phyloP scores from a whole-genome alignment of 2,797 vertebrate species.

The Enteromius trimaculatus region DNA sequence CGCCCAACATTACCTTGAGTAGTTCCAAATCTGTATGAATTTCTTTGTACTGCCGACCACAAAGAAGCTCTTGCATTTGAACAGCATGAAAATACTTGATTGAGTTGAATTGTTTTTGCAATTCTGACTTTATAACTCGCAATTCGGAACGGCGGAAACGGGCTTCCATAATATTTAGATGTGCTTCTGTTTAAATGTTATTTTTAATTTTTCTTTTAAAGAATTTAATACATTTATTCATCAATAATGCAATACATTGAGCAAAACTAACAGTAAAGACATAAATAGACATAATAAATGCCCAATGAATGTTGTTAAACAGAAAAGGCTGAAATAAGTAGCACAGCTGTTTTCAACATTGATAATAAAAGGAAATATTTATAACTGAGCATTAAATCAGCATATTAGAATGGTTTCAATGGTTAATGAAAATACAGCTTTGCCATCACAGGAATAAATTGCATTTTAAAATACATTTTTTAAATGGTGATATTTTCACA shows the following conservation, averaged over 20 bases:
- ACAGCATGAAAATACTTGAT: not conserved
- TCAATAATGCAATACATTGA: not conserved
- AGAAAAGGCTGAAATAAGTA: not conserved
- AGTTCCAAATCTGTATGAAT: too few relatives aligned
- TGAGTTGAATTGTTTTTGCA: too few relatives aligned
- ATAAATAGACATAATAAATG: not conserved
- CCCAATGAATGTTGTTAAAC: not conserved
- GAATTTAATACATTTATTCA: not conserved
- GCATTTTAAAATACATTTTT: not conserved
- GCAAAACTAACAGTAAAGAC: not conserved
- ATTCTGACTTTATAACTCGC: too few relatives aligned
- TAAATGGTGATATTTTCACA: not conserved
- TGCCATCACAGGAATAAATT: not conserved
- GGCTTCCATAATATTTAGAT: not conserved
- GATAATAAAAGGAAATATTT: not conserved
- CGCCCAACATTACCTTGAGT: too few relatives aligned
- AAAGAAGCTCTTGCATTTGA: not conserved
- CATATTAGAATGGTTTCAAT: not conserved
- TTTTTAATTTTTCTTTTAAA: too few relatives aligned
- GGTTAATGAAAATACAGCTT: not conserved
- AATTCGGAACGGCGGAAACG: too few relatives aligned
- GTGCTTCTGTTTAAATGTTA: not conserved
- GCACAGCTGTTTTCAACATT: not conserved
- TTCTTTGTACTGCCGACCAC: too few relatives aligned
- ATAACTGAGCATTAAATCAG: not conserved